Evolutionary conservation across 1,140 invertebrate genomes (phyloP), one percentile per base, ranked within the genome.

Genomic region (Leptonema lineaticorne): DNA sequence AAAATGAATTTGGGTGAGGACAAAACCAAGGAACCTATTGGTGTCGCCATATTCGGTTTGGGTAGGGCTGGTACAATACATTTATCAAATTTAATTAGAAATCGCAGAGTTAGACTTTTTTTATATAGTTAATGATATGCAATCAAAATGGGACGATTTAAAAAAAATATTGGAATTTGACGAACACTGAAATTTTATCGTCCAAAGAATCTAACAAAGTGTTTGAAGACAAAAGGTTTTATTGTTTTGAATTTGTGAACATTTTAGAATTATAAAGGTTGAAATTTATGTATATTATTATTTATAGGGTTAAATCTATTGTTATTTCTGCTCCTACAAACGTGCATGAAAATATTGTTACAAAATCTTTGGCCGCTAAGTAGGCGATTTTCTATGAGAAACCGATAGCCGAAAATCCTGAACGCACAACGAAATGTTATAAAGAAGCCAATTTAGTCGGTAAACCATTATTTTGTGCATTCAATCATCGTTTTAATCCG

Each of bases 351-450:
- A 73, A 79, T 0, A 84, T 89, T 14, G 84, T 90, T 0, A 78
- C 79, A 0, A 83, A 81, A 64, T 82, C 86, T 0, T 75, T 90
- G n/a, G 73, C 82, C 9, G 79, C 82, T 37, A 85, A 86, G 69
- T 87, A 88, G 71, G 84, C 85, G 9, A 86, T 91, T 0, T 88
- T 90, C 73, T 89, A 88, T 74, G 89, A 91, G 74, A 91, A 91
- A 74, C 90, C 90, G 0, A 83, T 91, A 20, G 86, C 88, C 11
- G 80, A 87, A 53, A 77, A 83, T 60, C 75, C 81, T 0, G 76
- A 81, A 28, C 78, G 82, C 1, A 85, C 85, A 0, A 77, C 77
- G 33, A 82, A 82, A 28, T 89, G 87, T 70, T 90, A 88, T 70
- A 79, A 86, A 11, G 73, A 82, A 0, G 88, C 89, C 0, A 80